Evolutionary conservation across 2,113 vertebrate genomes (phyloP), one percentile per base, ranked within the genome.

Genomic region (Trochalopteron elliotii): DNA sequence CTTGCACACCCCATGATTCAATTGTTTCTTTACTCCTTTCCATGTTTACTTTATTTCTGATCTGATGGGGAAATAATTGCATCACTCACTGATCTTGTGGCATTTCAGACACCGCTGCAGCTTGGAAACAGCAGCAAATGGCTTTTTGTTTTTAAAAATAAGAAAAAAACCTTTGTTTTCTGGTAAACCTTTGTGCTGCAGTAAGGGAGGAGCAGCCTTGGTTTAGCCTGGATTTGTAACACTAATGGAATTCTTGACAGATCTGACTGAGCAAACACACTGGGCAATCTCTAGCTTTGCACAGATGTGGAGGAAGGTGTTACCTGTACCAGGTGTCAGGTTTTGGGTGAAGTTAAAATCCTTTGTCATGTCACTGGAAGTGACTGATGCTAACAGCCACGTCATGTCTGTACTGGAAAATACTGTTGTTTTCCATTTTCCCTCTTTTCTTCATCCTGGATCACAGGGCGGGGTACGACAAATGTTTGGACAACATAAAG

Each of bases 31-130:
- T 91, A 28, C 60, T 47, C 27, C 56, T 96, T 91, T 93, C 53
- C 86, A 80, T 92, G 81, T 96, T 97, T 93, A 69, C 83, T 94
- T 93, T 95, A 37, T 88, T 94, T 94, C 74, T 11, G 30, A 72
- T 89, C 30, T 77, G 83, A 90, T 95, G 93, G 89, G 78, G 95
- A 95, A 96, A 94, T 85, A 94, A 86, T 95, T 94, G 89, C 93
- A 94, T 96, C 96, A 94, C 45, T 33, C 23, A 1, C 59, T 22
- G 74, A 91, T 92, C 86, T 56, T 64, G 87, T 91, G 94, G 89
- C 75, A 19, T 96, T 91, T 96, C 74, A 72, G 76, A 47, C 74
- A 63, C 59, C 63, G 82, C 47, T 85, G 6, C 74, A 93, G 80
- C 89, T 93, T 95, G 82, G 81, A 50, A 88, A 82, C 90, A 65